Evolutionary conservation across 2,113 vertebrate genomes (phyloP).

Genomic region (Pygoscelis adeliae): DNA sequence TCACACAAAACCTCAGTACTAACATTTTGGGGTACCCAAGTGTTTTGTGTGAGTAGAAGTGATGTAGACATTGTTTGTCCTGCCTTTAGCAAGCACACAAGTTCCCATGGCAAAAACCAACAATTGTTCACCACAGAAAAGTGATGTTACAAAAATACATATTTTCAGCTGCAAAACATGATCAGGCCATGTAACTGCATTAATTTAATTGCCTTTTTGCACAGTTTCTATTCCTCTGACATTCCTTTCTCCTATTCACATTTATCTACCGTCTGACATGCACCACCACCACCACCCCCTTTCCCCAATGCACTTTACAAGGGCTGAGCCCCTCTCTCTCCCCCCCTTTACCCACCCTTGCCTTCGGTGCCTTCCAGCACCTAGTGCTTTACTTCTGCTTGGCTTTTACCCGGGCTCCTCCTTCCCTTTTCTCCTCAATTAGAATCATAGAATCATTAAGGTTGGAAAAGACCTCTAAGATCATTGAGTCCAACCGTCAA

Average conservation of each 20-base stretch:
- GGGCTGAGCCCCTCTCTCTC: background rate
- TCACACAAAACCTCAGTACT: background rate
- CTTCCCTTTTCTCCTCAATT: background rate
- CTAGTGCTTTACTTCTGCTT: background rate
- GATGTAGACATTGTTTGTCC: background rate
- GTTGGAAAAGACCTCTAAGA: no score
- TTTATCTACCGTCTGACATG: background rate
- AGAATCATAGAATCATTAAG: no score
- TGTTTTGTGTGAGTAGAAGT: background rate
- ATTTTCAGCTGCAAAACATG: background rate
- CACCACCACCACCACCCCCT: fast-evolving
- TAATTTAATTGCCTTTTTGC: background rate
- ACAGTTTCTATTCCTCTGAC: background rate
- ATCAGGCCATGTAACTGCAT: background rate
- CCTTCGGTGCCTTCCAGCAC: background rate
- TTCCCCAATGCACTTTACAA: background rate
- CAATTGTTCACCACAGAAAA: background rate
- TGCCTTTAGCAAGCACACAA: background rate
- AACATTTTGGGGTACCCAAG: background rate
- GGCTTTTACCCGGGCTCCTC: background rate
- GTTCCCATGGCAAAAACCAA: background rate
- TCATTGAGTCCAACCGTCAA: no score
- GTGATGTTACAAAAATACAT: background rate
- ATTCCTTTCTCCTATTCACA: background rate
- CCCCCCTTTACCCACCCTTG: background rate